These are phyloP conservation scores for Selene dorsalis DNA, from an alignment of 2,797 vertebrate species.

Conservation along the genomic window DNA sequence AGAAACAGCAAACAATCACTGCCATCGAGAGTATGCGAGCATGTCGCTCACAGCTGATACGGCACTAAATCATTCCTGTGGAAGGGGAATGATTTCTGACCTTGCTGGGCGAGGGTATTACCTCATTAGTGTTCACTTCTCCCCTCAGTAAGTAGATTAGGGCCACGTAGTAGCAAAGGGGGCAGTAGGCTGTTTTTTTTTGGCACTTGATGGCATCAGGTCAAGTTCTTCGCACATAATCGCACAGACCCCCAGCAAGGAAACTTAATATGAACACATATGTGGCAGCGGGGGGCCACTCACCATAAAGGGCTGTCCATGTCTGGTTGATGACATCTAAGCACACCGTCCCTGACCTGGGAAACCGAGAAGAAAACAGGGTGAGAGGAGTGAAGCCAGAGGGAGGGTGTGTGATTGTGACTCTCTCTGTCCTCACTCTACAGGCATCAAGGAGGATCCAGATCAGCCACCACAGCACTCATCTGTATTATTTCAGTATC, in stretches of 20 bases:
- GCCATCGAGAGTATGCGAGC: slow-evolving; percentile 23
- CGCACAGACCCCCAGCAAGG: slow-evolving; percentile 33
- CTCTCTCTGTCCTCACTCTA: too few relatives aligned
- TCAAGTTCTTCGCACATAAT: slow-evolving; percentile 53
- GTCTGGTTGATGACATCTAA: slow-evolving; percentile 99
- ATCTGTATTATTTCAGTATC: too few relatives aligned
- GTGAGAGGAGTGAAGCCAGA: slow-evolving; percentile 5
- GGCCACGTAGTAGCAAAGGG: slow-evolving; percentile 18
- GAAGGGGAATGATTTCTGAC: slow-evolving; percentile 70
- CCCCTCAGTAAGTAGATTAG: slow-evolving; percentile 77
- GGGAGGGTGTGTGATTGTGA: background rate
- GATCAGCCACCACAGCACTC: too few relatives aligned
- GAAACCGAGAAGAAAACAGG: slow-evolving; percentile 47
- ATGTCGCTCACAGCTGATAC: slow-evolving; percentile 55
- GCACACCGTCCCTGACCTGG: slow-evolving; percentile 97
- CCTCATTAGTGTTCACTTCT: slow-evolving; percentile 75
- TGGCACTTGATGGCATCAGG: slow-evolving; percentile 27
- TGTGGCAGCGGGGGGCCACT: slow-evolving; percentile 35
- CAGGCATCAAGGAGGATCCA: too few relatives aligned
- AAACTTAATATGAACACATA: slow-evolving; percentile 48
- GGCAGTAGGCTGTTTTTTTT: slow-evolving; percentile 33
- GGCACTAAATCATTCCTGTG: slow-evolving; percentile 57
- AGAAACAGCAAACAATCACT: slow-evolving; percentile 15
- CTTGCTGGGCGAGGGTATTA: slow-evolving; percentile 75
- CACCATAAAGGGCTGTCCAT: slow-evolving; percentile 97